These are phyloP conservation scores for Cynoglossus semilaevis DNA, from an alignment of 2,113 vertebrate species.

Conservation along the genomic window DNA sequence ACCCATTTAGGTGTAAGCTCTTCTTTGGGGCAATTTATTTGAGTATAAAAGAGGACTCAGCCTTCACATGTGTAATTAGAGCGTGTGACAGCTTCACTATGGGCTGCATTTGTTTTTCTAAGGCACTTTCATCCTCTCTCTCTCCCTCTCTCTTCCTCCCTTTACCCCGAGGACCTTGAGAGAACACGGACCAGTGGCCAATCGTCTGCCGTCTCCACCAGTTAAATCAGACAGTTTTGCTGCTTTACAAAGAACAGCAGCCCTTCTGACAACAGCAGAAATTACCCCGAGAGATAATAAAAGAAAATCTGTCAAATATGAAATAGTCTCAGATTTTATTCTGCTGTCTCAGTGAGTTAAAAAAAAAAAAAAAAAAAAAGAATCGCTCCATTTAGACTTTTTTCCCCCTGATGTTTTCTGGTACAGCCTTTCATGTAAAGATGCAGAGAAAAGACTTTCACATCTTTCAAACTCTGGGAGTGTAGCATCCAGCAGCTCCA, in stretches of 20 bases:
- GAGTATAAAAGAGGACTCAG: constrained; percentile 61
- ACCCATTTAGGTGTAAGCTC: constrained; percentile 63
- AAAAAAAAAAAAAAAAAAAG: constrained; percentile 38
- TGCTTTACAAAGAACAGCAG: constrained; percentile 50
- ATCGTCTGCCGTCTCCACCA: constrained; percentile 69
- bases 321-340: constrained; percentile 64
- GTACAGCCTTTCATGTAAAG: constrained; percentile 65
- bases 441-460: constrained; percentile 63
- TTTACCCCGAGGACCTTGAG: constrained; percentile 54
- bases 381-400: constrained; percentile 62
- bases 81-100: constrained; percentile 69
- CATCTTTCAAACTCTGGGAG: constrained; percentile 39
- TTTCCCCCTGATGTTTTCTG: no score
- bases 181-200: constrained; percentile 56
- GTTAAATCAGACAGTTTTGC: constrained; percentile 68
- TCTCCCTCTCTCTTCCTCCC: constrained; percentile 19
- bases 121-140: constrained; percentile 57
- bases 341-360: constrained; percentile 58
- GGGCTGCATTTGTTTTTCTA: constrained; percentile 73
- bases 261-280: constrained; percentile 53
- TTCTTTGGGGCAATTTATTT: constrained; percentile 71
- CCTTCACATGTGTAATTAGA: constrained; percentile 64
- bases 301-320: constrained; percentile 71
- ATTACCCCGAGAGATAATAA: constrained; percentile 64
- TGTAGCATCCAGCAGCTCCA: constrained; percentile 52